Evolutionary conservation across 2,888 invertebrate genomes (phyloP).

Genomic region (Pandemis corylana): DNA sequence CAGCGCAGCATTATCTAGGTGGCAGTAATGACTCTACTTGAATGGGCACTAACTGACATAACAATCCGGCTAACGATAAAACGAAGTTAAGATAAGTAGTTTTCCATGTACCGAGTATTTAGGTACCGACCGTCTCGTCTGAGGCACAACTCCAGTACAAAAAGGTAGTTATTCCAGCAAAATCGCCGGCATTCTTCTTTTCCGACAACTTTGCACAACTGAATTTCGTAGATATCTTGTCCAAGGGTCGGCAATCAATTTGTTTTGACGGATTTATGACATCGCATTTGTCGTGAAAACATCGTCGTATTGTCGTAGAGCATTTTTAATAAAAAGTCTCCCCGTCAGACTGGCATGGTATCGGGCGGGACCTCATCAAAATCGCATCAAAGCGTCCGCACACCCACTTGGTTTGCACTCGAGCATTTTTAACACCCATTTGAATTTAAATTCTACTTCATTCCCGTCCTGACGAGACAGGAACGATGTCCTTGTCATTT

Average conservation of each 20-base stretch:
- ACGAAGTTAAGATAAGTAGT: conserved; percentile 80
- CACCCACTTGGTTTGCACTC: conserved; percentile 64
- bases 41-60: conserved; percentile 69
- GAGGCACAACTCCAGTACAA: conserved; percentile 48
- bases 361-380: conserved; percentile 70
- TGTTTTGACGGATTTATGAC: conserved; percentile 62
- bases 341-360: conserved; percentile 50
- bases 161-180: conserved; percentile 52
- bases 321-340: conserved; percentile 71
- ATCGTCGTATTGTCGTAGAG: conserved; percentile 60
- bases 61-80: conserved; percentile 78
- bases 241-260: conserved; percentile 60
- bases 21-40: conserved; percentile 62
- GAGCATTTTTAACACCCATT: conserved; percentile 74
- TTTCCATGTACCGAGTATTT: conserved; percentile 72
- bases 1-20: conserved; percentile 54
- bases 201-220: conserved; percentile 40
- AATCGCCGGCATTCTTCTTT: conserved; percentile 51
- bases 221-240: conserved; percentile 55
- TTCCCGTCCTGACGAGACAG: conserved; percentile 59
- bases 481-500: conserved; percentile 57
- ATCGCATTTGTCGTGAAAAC: conserved; percentile 61
- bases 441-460: conserved; percentile 72
- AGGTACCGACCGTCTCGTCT: conserved; percentile 60
- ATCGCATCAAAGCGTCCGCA: conserved; percentile 70